Percentiles rank a stretch among this genome's conserved stretches.
These are phyloP conservation scores for Argynnis bischoffii DNA, from an alignment of 2,888 invertebrate genomes.

Conservation along the genomic window DNA sequence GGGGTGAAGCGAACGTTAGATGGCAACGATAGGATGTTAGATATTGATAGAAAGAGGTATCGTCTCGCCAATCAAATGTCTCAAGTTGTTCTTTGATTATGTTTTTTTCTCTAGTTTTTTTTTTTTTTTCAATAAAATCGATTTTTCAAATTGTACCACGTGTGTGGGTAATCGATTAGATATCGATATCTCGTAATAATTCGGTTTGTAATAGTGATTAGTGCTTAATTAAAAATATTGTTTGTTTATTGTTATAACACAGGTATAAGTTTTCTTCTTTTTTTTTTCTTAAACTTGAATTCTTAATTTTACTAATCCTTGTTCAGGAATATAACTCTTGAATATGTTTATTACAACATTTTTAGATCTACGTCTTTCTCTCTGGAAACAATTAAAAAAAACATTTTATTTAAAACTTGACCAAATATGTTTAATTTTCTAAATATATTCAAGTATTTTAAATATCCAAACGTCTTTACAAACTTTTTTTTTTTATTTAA, in stretches of 20 bases:
- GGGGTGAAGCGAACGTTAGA: slow-evolving; percentile 70
- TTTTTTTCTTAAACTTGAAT: too few relatives aligned
- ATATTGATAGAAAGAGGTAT: slow-evolving; percentile 68
- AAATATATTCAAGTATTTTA: too few relatives aligned
- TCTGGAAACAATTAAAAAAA: too few relatives aligned
- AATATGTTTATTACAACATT: too few relatives aligned
- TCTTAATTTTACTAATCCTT: too few relatives aligned
- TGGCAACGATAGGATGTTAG: slow-evolving; percentile 46
- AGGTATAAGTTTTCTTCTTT: neutral
- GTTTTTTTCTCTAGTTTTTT: slow-evolving; percentile 22
- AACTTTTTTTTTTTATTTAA: too few relatives aligned
- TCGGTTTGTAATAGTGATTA: slow-evolving; percentile 2
- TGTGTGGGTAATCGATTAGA: neutral
- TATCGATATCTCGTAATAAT: slow-evolving; percentile 20
- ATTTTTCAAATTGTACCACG: neutral
- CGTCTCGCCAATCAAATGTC: slow-evolving; percentile 66
- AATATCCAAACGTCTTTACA: too few relatives aligned
- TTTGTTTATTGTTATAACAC: neutral
- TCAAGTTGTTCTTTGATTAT: slow-evolving; percentile 71
- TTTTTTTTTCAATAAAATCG: slow-evolving; percentile 47
- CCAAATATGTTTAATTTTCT: too few relatives aligned
- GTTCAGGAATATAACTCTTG: too few relatives aligned
- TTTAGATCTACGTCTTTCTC: too few relatives aligned
- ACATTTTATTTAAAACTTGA: too few relatives aligned
- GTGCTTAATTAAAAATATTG: neutral